These are phyloP conservation scores for Huso huso DNA, from an alignment of 2,797 vertebrate genomes.

Conservation along the genomic window DNA sequence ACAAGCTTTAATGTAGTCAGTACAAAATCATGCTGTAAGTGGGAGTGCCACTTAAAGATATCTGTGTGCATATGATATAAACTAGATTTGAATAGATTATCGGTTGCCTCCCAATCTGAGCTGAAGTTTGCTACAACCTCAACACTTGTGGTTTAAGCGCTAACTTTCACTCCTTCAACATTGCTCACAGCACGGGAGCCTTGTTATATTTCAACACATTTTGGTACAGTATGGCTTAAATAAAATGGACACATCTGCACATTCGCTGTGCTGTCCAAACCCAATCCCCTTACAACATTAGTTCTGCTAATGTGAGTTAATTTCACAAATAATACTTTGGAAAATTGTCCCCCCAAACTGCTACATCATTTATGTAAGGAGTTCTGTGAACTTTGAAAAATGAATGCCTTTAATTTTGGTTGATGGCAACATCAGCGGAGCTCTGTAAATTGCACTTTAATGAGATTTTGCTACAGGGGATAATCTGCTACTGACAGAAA, in stretches of 20 bases:
- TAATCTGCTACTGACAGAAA: constrained; percentile 99
- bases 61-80: constrained; percentile 67
- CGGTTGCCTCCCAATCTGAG: constrained; percentile 47
- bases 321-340: constrained; percentile 89
- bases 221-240: constrained; percentile 67
- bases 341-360: constrained; percentile 96
- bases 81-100: constrained; percentile 66
- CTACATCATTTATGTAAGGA: constrained; percentile 97
- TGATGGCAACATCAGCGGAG: constrained; percentile 99
- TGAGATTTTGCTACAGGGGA: constrained; percentile 99
- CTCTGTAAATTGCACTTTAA: constrained; percentile 99
- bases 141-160: constrained; percentile 65
- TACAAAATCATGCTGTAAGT: no score
- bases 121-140: constrained; percentile 48
- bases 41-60: no score
- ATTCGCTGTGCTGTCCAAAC: constrained; percentile 73
- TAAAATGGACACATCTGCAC: constrained; percentile 84
- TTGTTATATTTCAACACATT: constrained; percentile 75
- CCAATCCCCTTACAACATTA: constrained; percentile 72
- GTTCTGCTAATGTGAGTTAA: constrained; percentile 89
- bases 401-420: constrained; percentile 99
- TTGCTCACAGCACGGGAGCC: constrained; percentile 73
- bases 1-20: no score
- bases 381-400: constrained; percentile 99
- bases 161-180: constrained; percentile 70